These are phyloP conservation scores for Plebejus melissa DNA, from an alignment of 2,888 invertebrate species.

Conservation along the genomic window DNA sequence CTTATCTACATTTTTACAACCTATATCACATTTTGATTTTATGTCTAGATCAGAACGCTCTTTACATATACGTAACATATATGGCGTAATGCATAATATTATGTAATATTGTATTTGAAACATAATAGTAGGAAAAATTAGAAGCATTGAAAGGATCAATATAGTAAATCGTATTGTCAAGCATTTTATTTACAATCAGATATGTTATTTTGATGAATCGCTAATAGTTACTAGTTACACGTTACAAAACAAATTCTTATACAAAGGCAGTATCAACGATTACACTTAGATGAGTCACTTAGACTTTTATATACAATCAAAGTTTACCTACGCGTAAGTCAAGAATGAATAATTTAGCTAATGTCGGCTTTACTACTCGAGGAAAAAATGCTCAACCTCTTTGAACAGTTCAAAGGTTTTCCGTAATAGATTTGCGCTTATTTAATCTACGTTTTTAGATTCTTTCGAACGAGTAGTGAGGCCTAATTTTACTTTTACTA, in stretches of 20 bases:
- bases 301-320: conserved; percentile 19
- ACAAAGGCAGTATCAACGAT: conserved; percentile 28
- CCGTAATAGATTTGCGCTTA: background rate
- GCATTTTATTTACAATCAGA: conserved; percentile 75
- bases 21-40: conserved; percentile 78
- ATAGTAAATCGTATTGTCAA: conserved; percentile 74
- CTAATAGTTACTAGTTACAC: conserved; percentile 31
- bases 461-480: background rate
- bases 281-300: conserved; percentile 16
- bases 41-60: conserved; percentile 49
- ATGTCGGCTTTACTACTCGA: conserved; percentile 5
- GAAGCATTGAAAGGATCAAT: conserved; percentile 32
- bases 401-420: background rate
- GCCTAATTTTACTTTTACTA: background rate
- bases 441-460: background rate
- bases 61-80: conserved; percentile 26
- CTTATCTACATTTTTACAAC: conserved; percentile 72
- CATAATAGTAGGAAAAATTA: conserved; percentile 33
- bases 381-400: background rate
- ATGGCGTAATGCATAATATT: conserved; percentile 4
- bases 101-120: conserved; percentile 33
- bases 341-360: conserved; percentile 20
- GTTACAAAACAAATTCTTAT: conserved; percentile 26
- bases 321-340: background rate
- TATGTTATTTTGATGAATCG: conserved; percentile 69